A percentile compares a stretch with the other conserved stretches of the same genome.
These are phyloP conservation scores for Cepphus grylle DNA, from an alignment of 2,113 vertebrate genomes.

Conservation along the genomic window DNA sequence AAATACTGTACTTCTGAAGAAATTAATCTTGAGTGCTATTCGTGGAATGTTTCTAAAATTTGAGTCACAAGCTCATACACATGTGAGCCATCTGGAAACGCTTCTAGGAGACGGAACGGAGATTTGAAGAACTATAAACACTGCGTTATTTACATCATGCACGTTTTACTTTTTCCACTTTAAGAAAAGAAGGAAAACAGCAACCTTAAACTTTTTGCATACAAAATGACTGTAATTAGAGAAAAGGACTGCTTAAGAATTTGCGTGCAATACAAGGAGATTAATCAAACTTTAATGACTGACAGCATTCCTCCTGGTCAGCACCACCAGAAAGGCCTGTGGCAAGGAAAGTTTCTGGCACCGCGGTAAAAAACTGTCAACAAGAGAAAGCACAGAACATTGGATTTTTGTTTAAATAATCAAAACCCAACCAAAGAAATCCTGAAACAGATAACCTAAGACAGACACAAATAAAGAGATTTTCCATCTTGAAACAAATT, in stretches of 20 bases:
- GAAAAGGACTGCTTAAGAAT: neutral
- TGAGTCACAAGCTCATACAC: neutral
- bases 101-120: neutral
- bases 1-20: neutral
- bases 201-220: neutral
- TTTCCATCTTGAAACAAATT: neutral
- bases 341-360: constrained; percentile 17
- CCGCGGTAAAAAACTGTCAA: neutral
- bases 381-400: neutral
- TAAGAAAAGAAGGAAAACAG: neutral
- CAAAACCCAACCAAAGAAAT: constrained; percentile 7
- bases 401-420: neutral
- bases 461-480: constrained; percentile 13
- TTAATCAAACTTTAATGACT: neutral
- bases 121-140: constrained; percentile 6
- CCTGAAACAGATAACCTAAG: neutral
- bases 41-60: neutral
- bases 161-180: neutral
- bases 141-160: neutral
- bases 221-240: neutral
- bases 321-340: neutral
- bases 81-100: constrained; percentile 27
- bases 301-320: neutral
- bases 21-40: neutral
- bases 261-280: neutral